phyloP scores from a whole-genome alignment of 2,888 invertebrate genomes.

The Caenorhabditis sp. region DNA sequence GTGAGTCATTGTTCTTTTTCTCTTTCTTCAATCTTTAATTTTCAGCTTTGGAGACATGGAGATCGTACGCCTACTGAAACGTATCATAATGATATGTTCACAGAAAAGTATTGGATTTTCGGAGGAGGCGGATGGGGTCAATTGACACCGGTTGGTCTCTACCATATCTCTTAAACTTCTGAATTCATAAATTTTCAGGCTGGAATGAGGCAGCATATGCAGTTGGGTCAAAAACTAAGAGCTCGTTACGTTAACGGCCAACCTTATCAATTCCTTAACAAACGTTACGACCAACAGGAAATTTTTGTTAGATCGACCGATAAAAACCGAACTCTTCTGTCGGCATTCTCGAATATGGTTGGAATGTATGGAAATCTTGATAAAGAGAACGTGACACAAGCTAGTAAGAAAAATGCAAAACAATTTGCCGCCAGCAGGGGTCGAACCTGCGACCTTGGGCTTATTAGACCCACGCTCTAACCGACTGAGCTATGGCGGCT shows the following conservation, averaged over 20 bases:
- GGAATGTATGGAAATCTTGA: conserved; percentile 58
- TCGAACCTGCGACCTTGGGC: conserved; percentile 83
- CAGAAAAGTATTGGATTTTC: conserved; percentile 58
- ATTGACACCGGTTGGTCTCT: conserved; percentile 66
- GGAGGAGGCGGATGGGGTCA: conserved; percentile 72
- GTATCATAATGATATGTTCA: conserved; percentile 68
- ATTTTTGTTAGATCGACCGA: conserved; percentile 89
- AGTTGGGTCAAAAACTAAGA: conserved; percentile 66
- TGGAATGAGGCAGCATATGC: conserved; percentile 71
- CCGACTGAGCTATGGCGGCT: conserved; percentile 10
- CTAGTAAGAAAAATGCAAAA: conserved; percentile 27
- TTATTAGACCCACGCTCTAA: conserved; percentile 83
- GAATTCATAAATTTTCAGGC: conserved; percentile 38
- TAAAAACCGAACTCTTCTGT: conserved; percentile 89
- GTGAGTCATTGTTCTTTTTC: conserved; percentile 13
- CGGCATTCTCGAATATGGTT: conserved; percentile 83
- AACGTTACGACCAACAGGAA: conserved; percentile 54
- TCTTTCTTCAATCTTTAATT: not conserved
- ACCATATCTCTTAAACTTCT: not conserved
- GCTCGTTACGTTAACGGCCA: conserved; percentile 67
- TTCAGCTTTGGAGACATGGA: conserved; percentile 78
- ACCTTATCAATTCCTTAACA: conserved; percentile 51
- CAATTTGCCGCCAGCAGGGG: conserved; percentile 80
- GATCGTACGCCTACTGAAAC: conserved; percentile 74
- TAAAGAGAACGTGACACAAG: conserved; percentile 25